Evolutionary conservation across 2,797 vertebrate species (phyloP).

Genomic region (Acestrorhynchus altus): DNA sequence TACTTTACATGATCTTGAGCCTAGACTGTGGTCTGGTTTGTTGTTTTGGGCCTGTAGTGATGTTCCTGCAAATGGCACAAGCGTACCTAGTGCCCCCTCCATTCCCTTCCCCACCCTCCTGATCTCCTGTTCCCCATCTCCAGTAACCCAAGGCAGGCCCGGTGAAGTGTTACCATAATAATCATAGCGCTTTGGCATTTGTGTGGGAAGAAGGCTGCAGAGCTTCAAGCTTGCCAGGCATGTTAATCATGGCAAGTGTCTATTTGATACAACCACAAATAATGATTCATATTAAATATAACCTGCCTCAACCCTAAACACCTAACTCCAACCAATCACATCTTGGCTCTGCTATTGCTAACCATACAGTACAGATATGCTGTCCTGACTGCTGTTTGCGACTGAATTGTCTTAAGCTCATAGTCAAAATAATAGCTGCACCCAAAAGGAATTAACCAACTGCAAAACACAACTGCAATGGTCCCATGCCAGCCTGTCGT

Average conservation of each 20-base stretch:
- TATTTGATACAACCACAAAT: conserved; percentile 41
- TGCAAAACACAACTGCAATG: too few relatives aligned
- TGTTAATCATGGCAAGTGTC: conserved; percentile 58
- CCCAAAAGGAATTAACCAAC: too few relatives aligned
- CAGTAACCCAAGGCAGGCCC: conserved; percentile 29
- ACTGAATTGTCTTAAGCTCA: neutral
- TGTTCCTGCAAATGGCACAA: conserved; percentile 29
- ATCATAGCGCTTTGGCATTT: conserved; percentile 57
- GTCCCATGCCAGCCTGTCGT: too few relatives aligned
- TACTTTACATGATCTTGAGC: neutral
- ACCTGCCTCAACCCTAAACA: conserved; percentile 15
- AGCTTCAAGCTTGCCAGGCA: conserved; percentile 48
- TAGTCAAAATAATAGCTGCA: too few relatives aligned
- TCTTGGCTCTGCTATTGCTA: neutral
- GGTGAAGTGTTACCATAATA: conserved; percentile 62
- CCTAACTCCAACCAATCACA: conserved; percentile 11
- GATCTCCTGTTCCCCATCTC: conserved; percentile 37
- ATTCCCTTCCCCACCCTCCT: conserved; percentile 27
- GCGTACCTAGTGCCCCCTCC: conserved; percentile 20
- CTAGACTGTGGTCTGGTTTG: conserved; percentile 27
- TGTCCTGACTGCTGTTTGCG: neutral
- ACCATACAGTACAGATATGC: neutral
- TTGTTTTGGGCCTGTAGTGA: conserved; percentile 36
- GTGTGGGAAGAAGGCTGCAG: conserved; percentile 45
- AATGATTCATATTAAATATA: conserved; percentile 19